Evolutionary conservation across 2,797 vertebrate genomes (phyloP).

Genomic region (Dipus sagitta): DNA sequence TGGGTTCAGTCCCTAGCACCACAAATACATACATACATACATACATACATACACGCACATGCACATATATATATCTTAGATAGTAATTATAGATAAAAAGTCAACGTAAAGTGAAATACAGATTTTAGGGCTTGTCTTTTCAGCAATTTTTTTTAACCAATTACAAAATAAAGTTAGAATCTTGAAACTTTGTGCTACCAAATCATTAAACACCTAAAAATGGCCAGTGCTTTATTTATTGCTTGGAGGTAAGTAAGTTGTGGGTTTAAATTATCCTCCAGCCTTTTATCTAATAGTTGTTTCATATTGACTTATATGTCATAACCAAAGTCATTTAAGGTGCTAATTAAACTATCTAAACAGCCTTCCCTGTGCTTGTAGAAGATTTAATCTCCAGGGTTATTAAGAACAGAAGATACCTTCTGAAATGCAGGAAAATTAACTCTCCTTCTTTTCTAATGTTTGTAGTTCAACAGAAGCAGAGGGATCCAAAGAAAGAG

Average conservation of each 20-base stretch:
- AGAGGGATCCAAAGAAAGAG: constrained; percentile 92
- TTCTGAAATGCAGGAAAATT: constrained; percentile 25
- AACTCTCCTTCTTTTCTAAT: constrained; percentile 68
- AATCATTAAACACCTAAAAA: constrained; percentile 58
- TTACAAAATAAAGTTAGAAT: constrained; percentile 46
- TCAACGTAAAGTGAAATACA: constrained; percentile 44
- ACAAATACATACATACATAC: neutral
- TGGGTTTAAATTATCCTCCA: constrained; percentile 49
- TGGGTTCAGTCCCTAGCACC: neutral
- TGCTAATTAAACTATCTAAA: neutral
- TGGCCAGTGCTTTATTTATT: constrained; percentile 58
- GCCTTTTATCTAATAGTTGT: constrained; percentile 17
- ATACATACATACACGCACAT: no score
- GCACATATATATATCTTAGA: neutral
- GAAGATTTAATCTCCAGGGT: neutral
- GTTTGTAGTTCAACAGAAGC: constrained; percentile 90
- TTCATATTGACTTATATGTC: constrained; percentile 17
- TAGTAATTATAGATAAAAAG: constrained; percentile 55
- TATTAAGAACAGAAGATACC: constrained; percentile 19
- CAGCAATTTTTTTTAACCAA: neutral
- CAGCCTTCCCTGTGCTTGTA: neutral
- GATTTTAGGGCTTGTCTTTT: constrained; percentile 11
- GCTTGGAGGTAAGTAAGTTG: constrained; percentile 49
- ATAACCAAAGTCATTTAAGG: neutral
- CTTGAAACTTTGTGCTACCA: neutral